Base-by-base conservation (phyloP, 2,888 invertebrate genomes). In the Drosophila buzzatii region DNA sequence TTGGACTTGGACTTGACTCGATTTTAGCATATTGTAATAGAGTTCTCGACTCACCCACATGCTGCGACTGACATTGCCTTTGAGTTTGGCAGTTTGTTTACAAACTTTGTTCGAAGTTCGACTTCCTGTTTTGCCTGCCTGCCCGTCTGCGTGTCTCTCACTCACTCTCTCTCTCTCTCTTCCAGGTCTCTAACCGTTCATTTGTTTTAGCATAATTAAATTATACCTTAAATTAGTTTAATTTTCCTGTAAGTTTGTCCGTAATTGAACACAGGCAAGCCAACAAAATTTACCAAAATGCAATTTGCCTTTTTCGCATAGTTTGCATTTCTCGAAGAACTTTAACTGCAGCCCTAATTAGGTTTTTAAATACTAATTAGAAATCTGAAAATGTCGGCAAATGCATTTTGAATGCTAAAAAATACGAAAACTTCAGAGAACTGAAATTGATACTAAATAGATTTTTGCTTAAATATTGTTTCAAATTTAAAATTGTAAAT, bases 151-250 rank as follows among this genome's bases (percentile, higher is more conserved):
- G 14, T 51, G 3, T 42, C 51, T 35, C 47, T 42, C 49, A 23
- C 23, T 2, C 23, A 37, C 70, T 47, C 16, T 27, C 16, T 41
- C 51, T 37, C 47, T 44, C 52, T 41, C 79, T 45, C n/a, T 33
- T 12, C 41, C 64, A 75, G 12, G 66, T 49, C 27, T 49, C 20
- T 35, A 37, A 35, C 42, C 62, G 60, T 79, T 79, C 74, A 74
- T 64, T 81, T 68, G 72, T 68, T 71, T 73, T 73, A 73, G 79
- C 72, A 71, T 81, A 82, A 81, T 84, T 75, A 56, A 81, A 81
- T 81, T 75, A 63, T 39, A 67, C 62, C 75, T 79, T 71, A 69
- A 81, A 70, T 75, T 52, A 63, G 73, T 73, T 51, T 14, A 53
- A 64, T 67, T 65, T 65, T 47, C 53, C 59, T 57, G 27, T 63